Base-by-base conservation (phyloP, 1,140 invertebrate species). In the Drosophila malerkotliana region DNA sequence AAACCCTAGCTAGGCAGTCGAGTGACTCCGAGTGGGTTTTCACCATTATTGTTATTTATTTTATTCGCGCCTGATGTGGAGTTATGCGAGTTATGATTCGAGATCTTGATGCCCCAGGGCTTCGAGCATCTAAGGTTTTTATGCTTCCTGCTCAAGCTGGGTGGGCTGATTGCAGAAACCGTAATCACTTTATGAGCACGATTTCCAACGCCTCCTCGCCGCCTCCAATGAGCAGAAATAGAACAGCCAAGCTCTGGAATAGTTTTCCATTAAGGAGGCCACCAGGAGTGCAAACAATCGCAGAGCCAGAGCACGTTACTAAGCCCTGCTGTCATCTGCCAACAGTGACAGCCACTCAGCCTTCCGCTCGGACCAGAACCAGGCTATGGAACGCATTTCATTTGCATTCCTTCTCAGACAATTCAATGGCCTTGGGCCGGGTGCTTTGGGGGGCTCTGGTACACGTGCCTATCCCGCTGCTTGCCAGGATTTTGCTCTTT, bases 1-100 rank as follows among this genome's bases (percentile, higher is more conserved):
- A 49, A 69, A 24, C 51, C 8, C 32, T 18, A 69, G 28, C 30
- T 39, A 1, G 30, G 30, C 45, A 67, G 12, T 30, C 48, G 41
- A 10, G 21, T 37, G 55, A 55, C 59, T 68, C 58, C 37, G 41
- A 56, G 53, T 73, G 73, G 78, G 69, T 52, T 44, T 55, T 21
- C 9, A 30, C 54, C 64, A 69, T 63, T 69, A 51, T 52, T 44
- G 57, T 72, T 81, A 76, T 81, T 72, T 81, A 82, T 88, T 75
- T 78, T 55, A 59, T 76, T 64, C 48, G 48, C 32, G 55, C 62
- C 67, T 85, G 75, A 85, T 85, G 88, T 83, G 71, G 75, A 85
- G 71, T 88, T 85, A 85, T 88, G 82, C 47, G 59, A 72, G 37
- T 67, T 21, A 21, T 21, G 21, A 21, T 21, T 21, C 58, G 5